Conservation (phyloP, 2,797 vertebrate species). For the Ptychobarbus kaznakovi region DNA sequence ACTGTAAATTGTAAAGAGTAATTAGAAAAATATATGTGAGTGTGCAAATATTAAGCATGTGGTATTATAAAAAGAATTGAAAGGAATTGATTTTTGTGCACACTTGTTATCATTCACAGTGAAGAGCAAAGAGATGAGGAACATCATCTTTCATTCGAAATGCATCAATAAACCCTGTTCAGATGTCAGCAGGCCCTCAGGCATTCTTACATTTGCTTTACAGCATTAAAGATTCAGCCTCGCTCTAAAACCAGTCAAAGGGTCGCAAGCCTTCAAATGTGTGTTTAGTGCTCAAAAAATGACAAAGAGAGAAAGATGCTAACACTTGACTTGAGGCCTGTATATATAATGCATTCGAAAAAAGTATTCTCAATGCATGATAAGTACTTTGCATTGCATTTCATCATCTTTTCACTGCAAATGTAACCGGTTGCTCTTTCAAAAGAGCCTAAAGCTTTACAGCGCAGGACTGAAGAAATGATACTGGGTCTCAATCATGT, state of each 20-base stretch:
- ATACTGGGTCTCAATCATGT: background rate
- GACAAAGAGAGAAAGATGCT: background rate
- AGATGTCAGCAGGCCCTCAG: conserved; percentile 26
- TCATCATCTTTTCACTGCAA: background rate
- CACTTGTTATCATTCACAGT: conserved; percentile 10
- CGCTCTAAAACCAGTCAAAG: conserved; percentile 2
- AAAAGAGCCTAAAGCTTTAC: background rate
- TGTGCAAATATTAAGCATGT: background rate
- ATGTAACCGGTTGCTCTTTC: background rate
- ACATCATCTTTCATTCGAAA: conserved; percentile 25
- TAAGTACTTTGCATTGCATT: background rate
- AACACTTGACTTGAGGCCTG: conserved; percentile 7
- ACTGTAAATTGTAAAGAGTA: background rate
- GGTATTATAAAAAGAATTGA: background rate
- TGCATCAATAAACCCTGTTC: conserved; percentile 55
- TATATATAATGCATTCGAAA: background rate
- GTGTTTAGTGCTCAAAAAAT: conserved; percentile 13
- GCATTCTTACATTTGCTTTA: conserved; percentile 5
- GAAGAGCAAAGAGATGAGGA: conserved; percentile 4
- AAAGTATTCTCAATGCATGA: background rate
- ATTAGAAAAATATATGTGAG: background rate
- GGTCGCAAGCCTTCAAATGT: background rate
- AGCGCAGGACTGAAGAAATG: background rate
- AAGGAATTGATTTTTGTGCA: background rate
- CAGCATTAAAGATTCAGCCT: conserved; percentile 11